Evolutionary conservation across 2,797 vertebrate genomes (phyloP).

Genomic region (Garrulus glandarius): DNA sequence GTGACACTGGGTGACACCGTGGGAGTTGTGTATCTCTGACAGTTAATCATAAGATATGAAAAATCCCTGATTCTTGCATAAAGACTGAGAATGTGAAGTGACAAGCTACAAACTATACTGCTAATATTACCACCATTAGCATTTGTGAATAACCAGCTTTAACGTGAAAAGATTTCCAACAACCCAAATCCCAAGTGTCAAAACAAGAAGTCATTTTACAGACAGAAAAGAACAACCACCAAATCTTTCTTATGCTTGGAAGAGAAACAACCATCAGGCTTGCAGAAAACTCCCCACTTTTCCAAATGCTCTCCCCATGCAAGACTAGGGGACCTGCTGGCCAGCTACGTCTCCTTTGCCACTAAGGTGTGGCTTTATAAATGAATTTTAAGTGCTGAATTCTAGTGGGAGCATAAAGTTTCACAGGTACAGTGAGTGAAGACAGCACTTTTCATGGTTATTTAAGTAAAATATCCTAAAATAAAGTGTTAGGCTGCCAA

Average conservation of each 20-base stretch:
- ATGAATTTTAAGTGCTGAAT: neutral
- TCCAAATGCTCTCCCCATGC: neutral
- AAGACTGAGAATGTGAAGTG: neutral
- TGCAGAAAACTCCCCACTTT: neutral
- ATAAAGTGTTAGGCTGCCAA: neutral
- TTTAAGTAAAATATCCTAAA: neutral
- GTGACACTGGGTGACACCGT: neutral
- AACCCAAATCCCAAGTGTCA: neutral
- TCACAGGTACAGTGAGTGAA: neutral
- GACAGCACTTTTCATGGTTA: neutral
- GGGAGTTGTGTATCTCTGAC: neutral
- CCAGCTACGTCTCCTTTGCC: neutral
- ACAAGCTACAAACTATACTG: neutral
- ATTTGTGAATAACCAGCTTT: neutral
- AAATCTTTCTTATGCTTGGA: neutral
- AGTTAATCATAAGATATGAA: neutral
- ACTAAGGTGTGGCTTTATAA: accelerated
- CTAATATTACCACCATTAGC: neutral
- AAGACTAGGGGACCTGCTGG: neutral
- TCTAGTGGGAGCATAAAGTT: neutral
- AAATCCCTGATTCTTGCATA: neutral
- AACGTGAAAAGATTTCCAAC: slow-evolving; percentile 16
- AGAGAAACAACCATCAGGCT: neutral
- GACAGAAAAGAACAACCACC: neutral
- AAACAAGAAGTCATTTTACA: slow-evolving; percentile 8